These are phyloP conservation scores for Eleutherodactylus coqui DNA, from an alignment of 2,797 vertebrate genomes.

Conservation along the genomic window DNA sequence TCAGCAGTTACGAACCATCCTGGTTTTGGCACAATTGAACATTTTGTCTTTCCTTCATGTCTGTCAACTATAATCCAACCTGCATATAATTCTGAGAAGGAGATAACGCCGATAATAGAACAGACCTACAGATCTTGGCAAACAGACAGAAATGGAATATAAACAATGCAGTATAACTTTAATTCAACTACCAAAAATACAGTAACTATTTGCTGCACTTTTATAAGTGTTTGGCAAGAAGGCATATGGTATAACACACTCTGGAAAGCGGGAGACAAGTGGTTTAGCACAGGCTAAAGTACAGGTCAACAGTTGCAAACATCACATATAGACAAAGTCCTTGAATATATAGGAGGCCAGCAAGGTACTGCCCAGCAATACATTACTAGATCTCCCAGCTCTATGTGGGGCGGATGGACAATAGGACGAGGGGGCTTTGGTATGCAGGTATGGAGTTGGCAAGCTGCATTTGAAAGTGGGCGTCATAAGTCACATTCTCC, in stretches of 20 bases:
- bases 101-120: constrained; percentile 29
- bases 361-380: constrained; percentile 59
- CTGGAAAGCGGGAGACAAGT: constrained; percentile 41
- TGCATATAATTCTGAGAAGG: constrained; percentile 15
- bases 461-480: constrained; percentile 32
- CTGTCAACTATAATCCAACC: constrained; percentile 25
- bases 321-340: constrained; percentile 47
- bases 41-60: constrained; percentile 6
- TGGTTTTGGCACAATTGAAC: constrained; percentile 52
- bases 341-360: constrained; percentile 21
- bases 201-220: constrained; percentile 38
- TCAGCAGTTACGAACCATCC: constrained; percentile 21
- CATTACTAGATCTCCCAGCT: constrained; percentile 13
- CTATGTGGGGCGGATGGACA: constrained; percentile 1
- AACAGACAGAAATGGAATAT: constrained; percentile 35
- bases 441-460: constrained; percentile 44
- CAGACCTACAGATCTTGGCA: constrained; percentile 26
- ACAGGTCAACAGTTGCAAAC: constrained; percentile 39
- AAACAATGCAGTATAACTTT: constrained; percentile 40
- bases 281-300: constrained; percentile 36
- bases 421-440: constrained; percentile 51
- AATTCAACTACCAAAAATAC: constrained; percentile 55
- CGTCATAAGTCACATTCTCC: constrained; percentile 41
- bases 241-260: constrained; percentile 51
- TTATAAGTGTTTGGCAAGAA: constrained; percentile 53